phyloP scores from a whole-genome alignment of 2,888 invertebrate species.

The Orthosia gothica region DNA sequence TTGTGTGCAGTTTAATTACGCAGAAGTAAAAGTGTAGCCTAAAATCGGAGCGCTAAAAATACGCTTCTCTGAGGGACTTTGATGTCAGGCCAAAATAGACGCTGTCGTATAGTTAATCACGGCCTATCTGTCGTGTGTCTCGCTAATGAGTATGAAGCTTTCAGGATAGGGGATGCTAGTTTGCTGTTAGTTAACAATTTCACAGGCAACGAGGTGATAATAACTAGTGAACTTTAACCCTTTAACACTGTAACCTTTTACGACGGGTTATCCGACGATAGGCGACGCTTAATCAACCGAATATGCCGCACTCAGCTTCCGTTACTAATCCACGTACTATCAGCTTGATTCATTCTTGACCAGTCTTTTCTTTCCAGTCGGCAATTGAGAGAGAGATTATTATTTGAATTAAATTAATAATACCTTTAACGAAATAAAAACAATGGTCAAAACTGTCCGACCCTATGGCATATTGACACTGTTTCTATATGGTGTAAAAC shows the following conservation, averaged over 20 bases:
- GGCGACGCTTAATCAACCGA: conserved; percentile 64
- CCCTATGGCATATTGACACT: no score
- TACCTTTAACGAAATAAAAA: no score
- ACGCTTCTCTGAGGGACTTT: conserved; percentile 29
- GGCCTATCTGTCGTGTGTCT: conserved; percentile 18
- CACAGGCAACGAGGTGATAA: conserved; percentile 49
- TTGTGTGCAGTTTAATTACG: conserved; percentile 23
- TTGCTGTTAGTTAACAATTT: conserved; percentile 45
- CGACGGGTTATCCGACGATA: conserved; percentile 5
- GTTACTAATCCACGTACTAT: conserved; percentile 58
- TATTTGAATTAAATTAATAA: no score
- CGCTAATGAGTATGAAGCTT: conserved; percentile 44
- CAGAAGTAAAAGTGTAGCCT: conserved; percentile 38
- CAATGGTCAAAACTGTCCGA: no score
- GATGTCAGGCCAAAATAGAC: conserved; percentile 50
- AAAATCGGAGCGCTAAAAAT: conserved; percentile 38
- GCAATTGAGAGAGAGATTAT: no score
- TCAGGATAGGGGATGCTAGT: conserved; percentile 21
- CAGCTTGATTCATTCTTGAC: no score
- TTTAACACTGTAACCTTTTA: conserved; percentile 61
- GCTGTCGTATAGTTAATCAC: conserved; percentile 7
- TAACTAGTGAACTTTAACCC: conserved; percentile 59
- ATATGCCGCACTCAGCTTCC: conserved; percentile 51
- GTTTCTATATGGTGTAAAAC: no score
- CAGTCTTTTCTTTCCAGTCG: no score